phyloP scores from a whole-genome alignment of 2,113 vertebrate genomes.

The Oceanites oceanicus region DNA sequence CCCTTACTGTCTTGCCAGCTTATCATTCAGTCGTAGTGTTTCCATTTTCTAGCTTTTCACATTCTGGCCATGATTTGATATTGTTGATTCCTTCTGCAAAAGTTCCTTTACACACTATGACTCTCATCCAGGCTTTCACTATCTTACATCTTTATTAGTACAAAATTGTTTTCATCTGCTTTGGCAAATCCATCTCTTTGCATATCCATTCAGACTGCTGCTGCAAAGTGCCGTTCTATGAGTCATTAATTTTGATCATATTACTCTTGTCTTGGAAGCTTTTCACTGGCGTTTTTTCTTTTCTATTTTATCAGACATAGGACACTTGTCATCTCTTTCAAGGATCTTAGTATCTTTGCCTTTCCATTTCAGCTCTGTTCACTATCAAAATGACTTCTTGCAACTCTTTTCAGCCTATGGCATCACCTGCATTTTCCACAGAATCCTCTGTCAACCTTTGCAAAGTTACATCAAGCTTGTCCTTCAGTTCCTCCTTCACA shows the following conservation, averaged over 20 bases:
- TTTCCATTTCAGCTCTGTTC: not conserved
- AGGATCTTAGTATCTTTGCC: not conserved
- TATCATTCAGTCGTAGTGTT: not conserved
- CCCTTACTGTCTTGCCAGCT: not conserved
- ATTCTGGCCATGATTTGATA: not conserved
- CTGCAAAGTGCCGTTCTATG: not conserved
- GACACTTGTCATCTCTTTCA: not conserved
- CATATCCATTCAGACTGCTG: not conserved
- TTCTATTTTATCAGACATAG: not conserved
- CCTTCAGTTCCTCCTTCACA: not conserved
- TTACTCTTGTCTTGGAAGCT: not conserved
- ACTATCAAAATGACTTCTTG: not conserved
- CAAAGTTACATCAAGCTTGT: not conserved
- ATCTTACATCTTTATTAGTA: not conserved
- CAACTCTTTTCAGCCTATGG: not conserved
- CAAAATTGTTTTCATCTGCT: not conserved
- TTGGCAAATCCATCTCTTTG: not conserved
- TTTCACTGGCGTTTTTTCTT: not conserved
- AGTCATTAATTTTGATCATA: conserved; percentile 18
- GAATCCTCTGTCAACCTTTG: not conserved
- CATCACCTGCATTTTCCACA: not conserved
- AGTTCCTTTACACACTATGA: not conserved
- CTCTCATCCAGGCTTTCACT: not conserved
- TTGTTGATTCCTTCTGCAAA: not conserved
- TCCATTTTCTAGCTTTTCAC: not conserved